Conservation (phyloP, 2,888 invertebrate genomes). For the Clistopyga incitator region DNA sequence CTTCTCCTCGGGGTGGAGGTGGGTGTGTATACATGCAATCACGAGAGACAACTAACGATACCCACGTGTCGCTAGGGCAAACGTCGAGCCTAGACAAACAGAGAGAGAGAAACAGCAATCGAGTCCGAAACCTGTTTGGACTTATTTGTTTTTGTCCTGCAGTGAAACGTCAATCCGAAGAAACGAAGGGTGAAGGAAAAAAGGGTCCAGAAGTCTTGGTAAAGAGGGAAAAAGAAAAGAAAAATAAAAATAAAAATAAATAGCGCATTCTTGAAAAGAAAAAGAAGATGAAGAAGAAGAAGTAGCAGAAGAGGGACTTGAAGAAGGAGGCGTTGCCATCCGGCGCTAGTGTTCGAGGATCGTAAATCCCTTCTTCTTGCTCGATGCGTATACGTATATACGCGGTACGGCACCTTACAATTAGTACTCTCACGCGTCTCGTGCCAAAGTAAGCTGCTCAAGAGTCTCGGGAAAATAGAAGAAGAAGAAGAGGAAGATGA, state of each 20-base stretch:
- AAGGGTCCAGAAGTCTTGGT: constrained; percentile 8
- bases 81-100: constrained; percentile 61
- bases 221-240: constrained; percentile 8
- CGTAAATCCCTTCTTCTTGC: constrained; percentile 63
- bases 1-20: constrained; percentile 28
- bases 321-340: constrained; percentile 59
- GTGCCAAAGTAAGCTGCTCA: constrained; percentile 66
- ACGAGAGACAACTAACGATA: constrained; percentile 52
- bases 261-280: constrained; percentile 58
- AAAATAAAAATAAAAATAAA: constrained; percentile 38
- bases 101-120: constrained; percentile 58
- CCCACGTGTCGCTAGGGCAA: constrained; percentile 59
- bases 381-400: constrained; percentile 31
- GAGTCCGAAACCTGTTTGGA: constrained; percentile 37
- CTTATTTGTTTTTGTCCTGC: constrained; percentile 19
- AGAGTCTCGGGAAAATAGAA: constrained; percentile 42
- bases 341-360: constrained; percentile 52
- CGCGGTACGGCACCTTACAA: constrained; percentile 62
- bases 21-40: constrained; percentile 34
- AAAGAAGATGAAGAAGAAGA: constrained; percentile 45
- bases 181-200: constrained; percentile 12
- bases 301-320: constrained; percentile 51
- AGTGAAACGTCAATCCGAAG: constrained; percentile 43
- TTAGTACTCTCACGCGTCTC: constrained; percentile 65
- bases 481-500: constrained; percentile 15